Percentiles rank a stretch among this genome's conserved stretches.
phyloP scores from a whole-genome alignment of 2,888 invertebrate genomes.

The Ophioninae sp. region DNA sequence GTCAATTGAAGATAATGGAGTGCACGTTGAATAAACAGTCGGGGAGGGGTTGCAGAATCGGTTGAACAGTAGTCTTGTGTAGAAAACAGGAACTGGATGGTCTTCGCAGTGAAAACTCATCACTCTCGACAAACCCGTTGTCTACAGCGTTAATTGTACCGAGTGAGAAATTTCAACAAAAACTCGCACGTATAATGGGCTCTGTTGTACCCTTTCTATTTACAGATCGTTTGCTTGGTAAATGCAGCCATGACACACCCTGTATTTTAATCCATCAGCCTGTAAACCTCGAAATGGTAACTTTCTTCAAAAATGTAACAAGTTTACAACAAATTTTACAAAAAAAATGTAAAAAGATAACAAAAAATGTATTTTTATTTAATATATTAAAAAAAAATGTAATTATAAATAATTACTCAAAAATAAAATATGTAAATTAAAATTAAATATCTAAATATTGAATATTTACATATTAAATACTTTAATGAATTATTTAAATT shows the following conservation, averaged over 20 bases:
- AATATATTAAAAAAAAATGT: too few relatives aligned
- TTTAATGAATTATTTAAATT: too few relatives aligned
- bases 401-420: too few relatives aligned
- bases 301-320: not conserved
- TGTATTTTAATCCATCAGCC: not conserved
- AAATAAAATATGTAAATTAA: too few relatives aligned
- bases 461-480: not conserved
- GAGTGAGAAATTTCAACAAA: conserved; percentile 46
- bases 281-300: conserved; percentile 10
- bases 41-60: not conserved
- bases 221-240: not conserved
- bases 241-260: conserved; percentile 13
- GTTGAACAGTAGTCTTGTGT: conserved; percentile 6
- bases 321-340: not conserved
- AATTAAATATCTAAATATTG: too few relatives aligned
- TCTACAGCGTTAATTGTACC: conserved; percentile 44
- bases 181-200: conserved; percentile 40
- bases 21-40: conserved; percentile 14
- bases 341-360: too few relatives aligned
- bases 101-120: conserved; percentile 34
- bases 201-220: conserved; percentile 32
- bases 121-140: not conserved
- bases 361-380: not conserved
- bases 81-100: conserved; percentile 49
- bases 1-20: not conserved